Evolutionary conservation across 2,797 vertebrate species (phyloP).

Genomic region (Tarsius wallacei): DNA sequence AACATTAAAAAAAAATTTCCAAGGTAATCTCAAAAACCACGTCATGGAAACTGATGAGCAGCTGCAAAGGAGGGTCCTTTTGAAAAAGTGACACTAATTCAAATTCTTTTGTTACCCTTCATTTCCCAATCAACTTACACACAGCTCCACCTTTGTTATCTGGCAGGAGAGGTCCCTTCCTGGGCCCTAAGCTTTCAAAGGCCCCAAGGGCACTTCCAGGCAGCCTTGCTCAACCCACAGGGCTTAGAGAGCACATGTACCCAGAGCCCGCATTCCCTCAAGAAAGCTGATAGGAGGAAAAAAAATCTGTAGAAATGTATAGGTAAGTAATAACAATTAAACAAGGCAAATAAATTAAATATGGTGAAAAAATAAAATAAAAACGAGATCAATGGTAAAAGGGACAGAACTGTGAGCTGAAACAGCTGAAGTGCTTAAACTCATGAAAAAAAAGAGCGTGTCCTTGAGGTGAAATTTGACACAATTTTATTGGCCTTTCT

Average conservation of each 20-base stretch:
- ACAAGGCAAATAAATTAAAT: neutral
- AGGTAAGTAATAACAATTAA: neutral
- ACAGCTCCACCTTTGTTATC: neutral
- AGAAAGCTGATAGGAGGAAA: neutral
- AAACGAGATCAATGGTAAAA: neutral
- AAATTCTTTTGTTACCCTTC: neutral
- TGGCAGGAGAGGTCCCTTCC: neutral
- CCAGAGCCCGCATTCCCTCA: neutral
- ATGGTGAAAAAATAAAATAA: neutral
- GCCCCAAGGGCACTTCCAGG: neutral
- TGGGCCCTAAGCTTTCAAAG: neutral
- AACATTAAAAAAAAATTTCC: neutral
- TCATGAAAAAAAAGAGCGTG: neutral
- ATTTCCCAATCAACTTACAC: neutral
- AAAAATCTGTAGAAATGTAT: neutral
- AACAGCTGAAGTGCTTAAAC: neutral
- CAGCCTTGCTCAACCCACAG: neutral
- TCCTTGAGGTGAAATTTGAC: neutral
- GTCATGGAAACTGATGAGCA: neutral
- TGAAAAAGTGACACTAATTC: neutral
- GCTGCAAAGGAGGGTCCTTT: neutral
- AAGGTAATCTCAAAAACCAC: neutral
- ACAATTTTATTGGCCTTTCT: neutral
- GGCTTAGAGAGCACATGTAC: neutral
- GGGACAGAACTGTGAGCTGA: neutral